Evolutionary conservation across 2,888 invertebrate species (phyloP), one percentile per base, ranked within the genome.

Genomic region (Bedellia somnulentella): DNA sequence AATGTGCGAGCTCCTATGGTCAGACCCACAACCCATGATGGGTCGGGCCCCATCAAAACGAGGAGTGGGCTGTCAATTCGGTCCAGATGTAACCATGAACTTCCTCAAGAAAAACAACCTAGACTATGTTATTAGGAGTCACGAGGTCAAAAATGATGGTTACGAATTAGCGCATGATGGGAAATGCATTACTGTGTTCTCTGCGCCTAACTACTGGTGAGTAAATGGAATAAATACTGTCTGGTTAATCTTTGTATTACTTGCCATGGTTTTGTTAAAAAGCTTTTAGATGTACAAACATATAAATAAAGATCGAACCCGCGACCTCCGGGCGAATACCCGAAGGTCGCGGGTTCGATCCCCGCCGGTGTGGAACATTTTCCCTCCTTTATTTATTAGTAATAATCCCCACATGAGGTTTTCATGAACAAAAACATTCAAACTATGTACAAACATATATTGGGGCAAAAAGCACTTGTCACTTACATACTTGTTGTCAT

Each of bases 1-100:
- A 38, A 99, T 99, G 99, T 99, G 98, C 60, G 99, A 99, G 59
- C 75, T 99, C 31, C 78, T 99, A 11, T 99, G 99, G 99, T 96
- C 96, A 1, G 99, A 99, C 71, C 99, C 99, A 0, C 96, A 97
- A 53, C 88, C 89, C 5, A 87, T 88, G 70, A 53, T 59, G 31
- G 99, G 99, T 0, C 80, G 94, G 21, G 86, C 93, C 1, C 90
- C 93, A 0, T 96, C 96, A 39, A 98, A 97, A 64, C 84, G 99
- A 36, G 99, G 99, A 8, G 96, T 99, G 3, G 99, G 98, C 24
- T 90, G 95, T 45, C 98, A 99, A 71, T 99, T 99, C 70, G 98
- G 98, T 2, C 98, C 99, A 0, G 97, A 99, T 66, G 89, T 99
- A 4, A 99, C 99, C 1, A 78, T 85, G 40, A 78, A 73, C 31